Percentiles rank a stretch among this genome's conserved stretches.
Evolutionary conservation across 2,113 vertebrate genomes (phyloP).

Genomic region (Silurus glanis): DNA sequence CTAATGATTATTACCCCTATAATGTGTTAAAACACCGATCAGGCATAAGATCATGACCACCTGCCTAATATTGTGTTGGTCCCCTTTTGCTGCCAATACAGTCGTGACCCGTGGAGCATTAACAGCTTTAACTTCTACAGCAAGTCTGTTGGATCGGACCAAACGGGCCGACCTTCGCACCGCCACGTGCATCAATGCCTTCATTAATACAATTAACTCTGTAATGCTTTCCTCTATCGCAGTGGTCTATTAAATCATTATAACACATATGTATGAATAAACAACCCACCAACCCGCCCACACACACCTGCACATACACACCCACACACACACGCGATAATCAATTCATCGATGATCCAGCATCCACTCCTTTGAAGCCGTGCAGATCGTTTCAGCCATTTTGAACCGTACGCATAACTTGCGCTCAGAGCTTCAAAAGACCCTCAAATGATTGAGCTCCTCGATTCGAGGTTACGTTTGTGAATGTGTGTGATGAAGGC

Average conservation of each 20-base stretch:
- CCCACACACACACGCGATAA: not conserved
- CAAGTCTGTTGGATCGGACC: too few species aligned
- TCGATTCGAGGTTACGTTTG: slow-evolving; percentile 1
- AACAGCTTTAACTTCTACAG: too few species aligned
- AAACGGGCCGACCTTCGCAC: too few species aligned
- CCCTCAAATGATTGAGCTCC: slow-evolving; percentile 14
- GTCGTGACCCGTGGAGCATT: too few species aligned
- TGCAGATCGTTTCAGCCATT: not conserved
- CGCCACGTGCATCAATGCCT: too few species aligned
- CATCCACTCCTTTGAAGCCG: slow-evolving; percentile 4
- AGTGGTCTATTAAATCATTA: not conserved
- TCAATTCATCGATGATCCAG: not conserved
- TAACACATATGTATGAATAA: not conserved
- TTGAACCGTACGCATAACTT: not conserved
- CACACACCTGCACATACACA: not conserved
- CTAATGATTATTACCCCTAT: too few species aligned
- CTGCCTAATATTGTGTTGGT: too few species aligned
- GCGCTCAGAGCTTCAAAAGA: not conserved
- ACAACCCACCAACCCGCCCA: not conserved
- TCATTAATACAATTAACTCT: too few species aligned
- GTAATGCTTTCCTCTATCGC: not conserved
- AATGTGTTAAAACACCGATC: too few species aligned
- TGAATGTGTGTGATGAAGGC: not conserved
- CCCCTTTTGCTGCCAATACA: too few species aligned
- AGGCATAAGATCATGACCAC: too few species aligned